Percentiles rank a stretch among this genome's conserved stretches.
Evolutionary conservation across 92 coral and sea anemone species (phyloP).

Genomic region (Epizoanthus scotinus): DNA sequence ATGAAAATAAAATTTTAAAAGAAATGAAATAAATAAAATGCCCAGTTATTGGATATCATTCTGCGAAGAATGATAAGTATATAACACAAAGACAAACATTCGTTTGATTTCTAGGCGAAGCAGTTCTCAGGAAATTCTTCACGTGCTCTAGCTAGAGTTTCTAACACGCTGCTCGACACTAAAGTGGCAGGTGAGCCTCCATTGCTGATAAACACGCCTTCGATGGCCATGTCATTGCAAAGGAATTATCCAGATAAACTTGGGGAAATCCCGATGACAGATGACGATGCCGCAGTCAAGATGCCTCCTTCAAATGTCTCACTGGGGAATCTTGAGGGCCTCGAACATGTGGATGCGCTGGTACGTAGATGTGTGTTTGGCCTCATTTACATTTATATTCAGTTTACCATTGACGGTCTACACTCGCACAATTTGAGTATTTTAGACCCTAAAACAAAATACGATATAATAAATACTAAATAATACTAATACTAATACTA

Average conservation of each 20-base stretch:
- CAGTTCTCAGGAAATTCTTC: conserved; percentile 20
- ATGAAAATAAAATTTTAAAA: too few species aligned
- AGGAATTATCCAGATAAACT: conserved; percentile 30
- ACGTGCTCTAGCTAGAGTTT: background rate
- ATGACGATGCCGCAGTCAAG: conserved; percentile 25
- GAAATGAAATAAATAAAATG: too few species aligned
- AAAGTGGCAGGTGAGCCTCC: conserved; percentile 45
- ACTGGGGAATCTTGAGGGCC: conserved; percentile 16
- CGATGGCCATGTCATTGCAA: conserved; percentile 31
- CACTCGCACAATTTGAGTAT: too few species aligned
- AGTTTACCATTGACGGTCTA: too few species aligned
- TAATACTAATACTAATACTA: too few species aligned
- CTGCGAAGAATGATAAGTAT: too few species aligned
- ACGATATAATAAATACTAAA: too few species aligned
- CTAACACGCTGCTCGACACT: conserved; percentile 9
- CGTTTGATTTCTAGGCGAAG: conserved; percentile 32
- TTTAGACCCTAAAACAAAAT: too few species aligned
- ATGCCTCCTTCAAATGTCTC: conserved; percentile 31
- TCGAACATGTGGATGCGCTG: conserved; percentile 28
- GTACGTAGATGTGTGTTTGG: background rate
- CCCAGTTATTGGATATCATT: too few species aligned
- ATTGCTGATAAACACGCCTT: conserved; percentile 19
- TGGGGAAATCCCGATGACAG: conserved; percentile 34
- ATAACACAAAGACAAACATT: too few species aligned
- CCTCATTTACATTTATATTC: too few species aligned